Conservation (phyloP, 2,113 vertebrate genomes). For the Dromaius novaehollandiae region DNA sequence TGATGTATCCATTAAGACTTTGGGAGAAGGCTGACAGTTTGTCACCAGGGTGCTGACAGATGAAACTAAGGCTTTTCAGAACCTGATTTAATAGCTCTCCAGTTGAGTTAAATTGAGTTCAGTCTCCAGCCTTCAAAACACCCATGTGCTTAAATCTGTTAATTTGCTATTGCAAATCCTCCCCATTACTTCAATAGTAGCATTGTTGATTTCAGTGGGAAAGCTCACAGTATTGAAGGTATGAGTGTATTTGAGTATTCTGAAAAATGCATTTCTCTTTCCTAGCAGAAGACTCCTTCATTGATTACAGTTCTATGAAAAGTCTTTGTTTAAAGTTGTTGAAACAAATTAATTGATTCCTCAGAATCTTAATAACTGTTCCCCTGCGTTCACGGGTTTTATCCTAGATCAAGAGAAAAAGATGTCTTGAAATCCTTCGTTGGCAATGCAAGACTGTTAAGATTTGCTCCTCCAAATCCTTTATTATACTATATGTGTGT, state of each 20-base stretch:
- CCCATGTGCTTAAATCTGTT: not conserved
- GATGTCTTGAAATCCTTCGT: not conserved
- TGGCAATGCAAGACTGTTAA: not conserved
- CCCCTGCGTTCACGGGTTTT: not conserved
- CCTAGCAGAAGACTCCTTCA: not conserved
- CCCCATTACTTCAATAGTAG: not conserved
- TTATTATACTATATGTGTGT: not conserved
- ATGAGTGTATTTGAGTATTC: not conserved
- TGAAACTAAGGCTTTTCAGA: fast-evolving
- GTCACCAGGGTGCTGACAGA: not conserved
- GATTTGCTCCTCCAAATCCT: not conserved
- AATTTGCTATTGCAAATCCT: not conserved
- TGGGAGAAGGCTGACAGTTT: not conserved
- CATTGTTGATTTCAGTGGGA: not conserved
- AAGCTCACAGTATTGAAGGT: not conserved
- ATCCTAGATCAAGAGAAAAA: not conserved
- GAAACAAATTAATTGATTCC: not conserved
- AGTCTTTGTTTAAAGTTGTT: not conserved
- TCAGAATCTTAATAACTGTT: not conserved
- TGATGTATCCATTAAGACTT: not conserved
- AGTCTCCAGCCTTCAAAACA: not conserved
- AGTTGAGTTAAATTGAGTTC: not conserved
- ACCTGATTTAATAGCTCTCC: not conserved
- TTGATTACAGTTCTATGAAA: not conserved
- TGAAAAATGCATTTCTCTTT: not conserved